phyloP scores from a whole-genome alignment of 2,797 vertebrate genomes.

The Neoniphon sammara region DNA sequence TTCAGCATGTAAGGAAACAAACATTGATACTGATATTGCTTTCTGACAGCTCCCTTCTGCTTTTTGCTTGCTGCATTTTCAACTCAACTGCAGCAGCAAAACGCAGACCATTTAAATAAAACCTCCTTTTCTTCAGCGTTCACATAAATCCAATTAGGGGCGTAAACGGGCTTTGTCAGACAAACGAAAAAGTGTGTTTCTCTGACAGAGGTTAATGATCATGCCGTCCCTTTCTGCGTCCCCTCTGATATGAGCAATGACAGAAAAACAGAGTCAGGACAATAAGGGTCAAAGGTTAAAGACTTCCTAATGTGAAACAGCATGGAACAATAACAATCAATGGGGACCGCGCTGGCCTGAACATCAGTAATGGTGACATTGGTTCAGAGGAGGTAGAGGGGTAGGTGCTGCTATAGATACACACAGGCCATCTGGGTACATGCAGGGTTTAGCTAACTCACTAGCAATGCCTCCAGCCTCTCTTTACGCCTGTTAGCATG shows the following conservation, averaged over 20 bases:
- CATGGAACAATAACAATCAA: conserved; percentile 77
- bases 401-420: conserved; percentile 56
- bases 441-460: conserved; percentile 60
- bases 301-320: conserved; percentile 76
- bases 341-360: conserved; percentile 64
- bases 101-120: conserved; percentile 63
- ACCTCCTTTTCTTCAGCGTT: conserved; percentile 61
- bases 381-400: conserved; percentile 70
- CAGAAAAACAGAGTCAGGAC: conserved; percentile 75
- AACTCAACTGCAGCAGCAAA: conserved; percentile 34
- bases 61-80: conserved; percentile 32
- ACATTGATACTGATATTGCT: conserved; percentile 67
- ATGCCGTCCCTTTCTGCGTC: conserved; percentile 47
- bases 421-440: conserved; percentile 57
- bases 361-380: conserved; percentile 69
- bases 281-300: conserved; percentile 75
- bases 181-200: conserved; percentile 68
- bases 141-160: conserved; percentile 73
- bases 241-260: conserved; percentile 73
- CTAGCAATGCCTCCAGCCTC: conserved; percentile 42
- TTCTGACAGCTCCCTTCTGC: conserved; percentile 50
- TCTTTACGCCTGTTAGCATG: conserved; percentile 35
- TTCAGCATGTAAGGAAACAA: conserved; percentile 53
- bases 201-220: conserved; percentile 77
- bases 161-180: conserved; percentile 65